Conservation (phyloP, 2,113 vertebrate species). For the Petaurus breviceps region DNA sequence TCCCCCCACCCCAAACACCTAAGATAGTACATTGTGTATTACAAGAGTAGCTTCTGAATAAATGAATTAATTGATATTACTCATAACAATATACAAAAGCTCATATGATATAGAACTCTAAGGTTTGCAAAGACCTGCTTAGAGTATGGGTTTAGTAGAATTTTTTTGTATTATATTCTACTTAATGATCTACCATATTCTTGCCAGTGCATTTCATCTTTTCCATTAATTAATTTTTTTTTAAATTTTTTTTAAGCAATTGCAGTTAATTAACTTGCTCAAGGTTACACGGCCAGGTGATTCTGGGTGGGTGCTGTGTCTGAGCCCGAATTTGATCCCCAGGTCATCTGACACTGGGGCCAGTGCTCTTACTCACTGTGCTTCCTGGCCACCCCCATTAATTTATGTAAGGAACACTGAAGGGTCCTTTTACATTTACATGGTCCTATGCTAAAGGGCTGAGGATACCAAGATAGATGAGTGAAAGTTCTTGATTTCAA, state of each 20-base stretch:
- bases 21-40: background rate
- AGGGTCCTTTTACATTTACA: background rate
- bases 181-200: background rate
- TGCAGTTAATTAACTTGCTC: too few species aligned
- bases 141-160: background rate
- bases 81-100: background rate
- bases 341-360: too few species aligned
- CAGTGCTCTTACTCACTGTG: too few species aligned
- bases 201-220: background rate
- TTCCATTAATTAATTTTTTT: background rate
- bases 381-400: too few species aligned
- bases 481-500: background rate
- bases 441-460: background rate
- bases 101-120: background rate
- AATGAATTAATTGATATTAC: background rate
- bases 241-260: too few species aligned
- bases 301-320: too few species aligned
- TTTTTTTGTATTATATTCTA: background rate
- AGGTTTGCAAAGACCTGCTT: background rate
- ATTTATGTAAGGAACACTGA: background rate
- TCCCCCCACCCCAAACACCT: background rate
- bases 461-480: background rate
- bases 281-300: too few species aligned
- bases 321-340: too few species aligned
- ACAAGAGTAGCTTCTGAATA: background rate